Conservation (phyloP, 2,888 invertebrate genomes). For the Calephelis perditalis region DNA sequence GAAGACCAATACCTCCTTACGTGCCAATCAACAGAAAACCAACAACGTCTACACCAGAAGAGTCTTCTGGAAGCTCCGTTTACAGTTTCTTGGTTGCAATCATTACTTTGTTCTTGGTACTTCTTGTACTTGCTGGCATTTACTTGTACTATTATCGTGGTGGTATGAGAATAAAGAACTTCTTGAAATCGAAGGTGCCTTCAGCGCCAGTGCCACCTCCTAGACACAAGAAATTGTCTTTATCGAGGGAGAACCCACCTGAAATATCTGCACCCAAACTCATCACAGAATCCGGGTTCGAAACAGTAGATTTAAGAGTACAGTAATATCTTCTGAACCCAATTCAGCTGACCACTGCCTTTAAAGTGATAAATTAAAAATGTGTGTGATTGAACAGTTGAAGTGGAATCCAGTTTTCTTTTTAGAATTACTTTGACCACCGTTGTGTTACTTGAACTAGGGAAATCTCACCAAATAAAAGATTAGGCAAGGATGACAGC, state of each 20-base stretch:
- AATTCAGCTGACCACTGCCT: conserved; percentile 36
- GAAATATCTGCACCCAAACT: conserved; percentile 56
- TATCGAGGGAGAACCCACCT: conserved; percentile 59
- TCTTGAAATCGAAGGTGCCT: conserved; percentile 71
- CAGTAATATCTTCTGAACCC: conserved; percentile 27
- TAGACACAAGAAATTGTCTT: conserved; percentile 58
- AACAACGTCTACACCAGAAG: conserved; percentile 59
- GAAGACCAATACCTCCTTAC: conserved; percentile 63
- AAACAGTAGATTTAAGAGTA: conserved; percentile 56
- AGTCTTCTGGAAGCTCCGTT: conserved; percentile 67
- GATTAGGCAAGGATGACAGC: too few relatives aligned
- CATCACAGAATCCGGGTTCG: conserved; percentile 66
- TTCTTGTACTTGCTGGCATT: conserved; percentile 81
- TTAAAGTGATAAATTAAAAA: conserved; percentile 24
- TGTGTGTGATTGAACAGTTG: conserved; percentile 19
- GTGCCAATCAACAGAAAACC: conserved; percentile 63
- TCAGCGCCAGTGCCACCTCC: conserved; percentile 64
- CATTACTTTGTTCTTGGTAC: conserved; percentile 81
- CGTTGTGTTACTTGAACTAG: neutral
- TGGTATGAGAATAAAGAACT: conserved; percentile 81
- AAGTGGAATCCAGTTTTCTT: neutral
- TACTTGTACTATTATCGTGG: conserved; percentile 88
- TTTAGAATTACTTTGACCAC: neutral
- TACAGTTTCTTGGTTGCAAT: conserved; percentile 80
- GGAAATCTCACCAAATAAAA: too few relatives aligned